These are phyloP conservation scores for Calameuta idolon DNA, from an alignment of 2,888 invertebrate genomes.

Conservation along the genomic window DNA sequence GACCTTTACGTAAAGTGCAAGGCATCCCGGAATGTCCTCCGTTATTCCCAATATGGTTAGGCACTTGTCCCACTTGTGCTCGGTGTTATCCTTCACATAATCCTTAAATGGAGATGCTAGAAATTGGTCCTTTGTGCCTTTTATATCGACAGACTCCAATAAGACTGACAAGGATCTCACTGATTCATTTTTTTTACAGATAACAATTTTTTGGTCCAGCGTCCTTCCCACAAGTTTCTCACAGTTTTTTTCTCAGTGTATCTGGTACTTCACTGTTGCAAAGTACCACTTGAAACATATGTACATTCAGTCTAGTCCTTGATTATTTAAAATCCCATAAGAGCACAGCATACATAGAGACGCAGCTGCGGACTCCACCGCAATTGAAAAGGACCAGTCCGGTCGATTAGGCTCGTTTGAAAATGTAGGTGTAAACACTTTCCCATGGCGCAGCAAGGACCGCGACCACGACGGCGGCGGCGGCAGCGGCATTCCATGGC, in stretches of 20 bases:
- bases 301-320: neutral
- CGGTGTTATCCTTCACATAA: conserved; percentile 51
- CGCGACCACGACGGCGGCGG: conserved; percentile 4
- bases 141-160: conserved; percentile 26
- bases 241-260: neutral
- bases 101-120: conserved; percentile 50
- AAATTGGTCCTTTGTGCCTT: conserved; percentile 30
- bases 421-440: conserved; percentile 41
- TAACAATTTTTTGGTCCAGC: neutral
- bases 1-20: conserved; percentile 41
- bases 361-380: neutral
- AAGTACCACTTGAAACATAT: neutral
- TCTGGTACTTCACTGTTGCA: neutral
- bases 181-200: neutral
- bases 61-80: conserved; percentile 55
- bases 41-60: conserved; percentile 48
- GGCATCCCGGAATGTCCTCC: conserved; percentile 44
- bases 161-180: neutral
- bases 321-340: neutral
- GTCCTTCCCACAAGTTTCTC: neutral
- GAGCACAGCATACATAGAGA: too few relatives aligned
- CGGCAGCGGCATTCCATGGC: conserved; percentile 42
- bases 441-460: conserved; percentile 40
- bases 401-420: conserved; percentile 38
- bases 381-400: neutral